Conservation (phyloP, 2,113 vertebrate species). For the Macrotus californicus region DNA sequence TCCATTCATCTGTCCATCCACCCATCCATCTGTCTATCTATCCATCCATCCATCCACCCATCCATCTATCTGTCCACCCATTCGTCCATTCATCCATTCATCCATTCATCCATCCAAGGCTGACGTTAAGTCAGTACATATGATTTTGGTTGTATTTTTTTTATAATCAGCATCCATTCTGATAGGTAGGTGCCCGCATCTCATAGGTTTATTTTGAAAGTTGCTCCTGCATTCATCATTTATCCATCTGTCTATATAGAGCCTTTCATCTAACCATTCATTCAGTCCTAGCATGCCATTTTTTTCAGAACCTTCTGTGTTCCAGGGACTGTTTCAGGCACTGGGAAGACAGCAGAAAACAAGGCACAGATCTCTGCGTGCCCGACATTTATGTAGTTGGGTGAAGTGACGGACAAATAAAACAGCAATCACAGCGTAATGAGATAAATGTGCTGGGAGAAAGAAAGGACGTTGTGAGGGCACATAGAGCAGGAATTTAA, state of each 20-base stretch:
- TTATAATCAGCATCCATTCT: not conserved
- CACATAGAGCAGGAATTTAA: not conserved
- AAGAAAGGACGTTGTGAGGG: not conserved
- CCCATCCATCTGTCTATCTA: too few relatives aligned
- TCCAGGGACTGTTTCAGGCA: not conserved
- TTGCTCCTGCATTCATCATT: not conserved
- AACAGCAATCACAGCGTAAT: not conserved
- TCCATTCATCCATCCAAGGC: not conserved
- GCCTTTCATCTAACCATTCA: not conserved
- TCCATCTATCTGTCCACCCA: too few relatives aligned
- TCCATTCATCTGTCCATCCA: too few relatives aligned
- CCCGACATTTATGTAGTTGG: not conserved
- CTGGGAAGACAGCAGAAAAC: not conserved
- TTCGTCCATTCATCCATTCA: too few relatives aligned
- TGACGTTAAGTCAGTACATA: not conserved
- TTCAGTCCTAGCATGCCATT: not conserved
- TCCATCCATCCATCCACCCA: not conserved
- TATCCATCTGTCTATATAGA: not conserved
- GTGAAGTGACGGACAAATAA: not conserved
- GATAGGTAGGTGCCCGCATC: not conserved
- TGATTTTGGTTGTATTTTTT: not conserved
- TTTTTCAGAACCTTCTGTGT: not conserved
- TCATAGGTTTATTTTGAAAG: not conserved
- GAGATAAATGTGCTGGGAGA: not conserved
- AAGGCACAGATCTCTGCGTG: not conserved